Evolutionary conservation across 2,797 vertebrate species (phyloP), one percentile per base, ranked within the genome.

Genomic region (Lagodon rhomboides): DNA sequence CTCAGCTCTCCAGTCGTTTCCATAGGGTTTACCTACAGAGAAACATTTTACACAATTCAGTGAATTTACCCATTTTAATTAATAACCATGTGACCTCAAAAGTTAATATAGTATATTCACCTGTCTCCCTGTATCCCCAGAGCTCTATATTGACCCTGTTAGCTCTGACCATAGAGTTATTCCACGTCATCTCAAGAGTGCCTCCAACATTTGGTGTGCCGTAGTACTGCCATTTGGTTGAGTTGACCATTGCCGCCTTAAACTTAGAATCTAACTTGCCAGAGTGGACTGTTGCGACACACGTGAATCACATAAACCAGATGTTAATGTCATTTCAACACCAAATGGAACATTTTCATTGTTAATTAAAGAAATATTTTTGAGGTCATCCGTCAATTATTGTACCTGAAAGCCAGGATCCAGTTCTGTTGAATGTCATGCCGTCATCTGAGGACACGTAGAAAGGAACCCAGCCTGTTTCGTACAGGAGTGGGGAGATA

Each of bases 181-280:
- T 84, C 98, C 98, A 99, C 2, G 73, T 93, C 85, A 99, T 83
- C 9, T 91, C 88, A 71, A 99, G 93, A 68, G 25, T 73, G 0
- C 97, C 98, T 1, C 71, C 64, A 0, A 92, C 90, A 27, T 79
- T 69, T 0, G 95, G 79, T 0, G 97, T 99, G 17, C 98, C 97
- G 0, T 99, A 99, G 84, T 99, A 98, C 69, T 99, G 98, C 98
- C 98, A 99, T 65, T 93, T 95, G 1, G 97, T 99, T 30, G 92
- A 84, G 20, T 99, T 98, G 16, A 91, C 91, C 76, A 98, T 66
- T 0, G 69, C 67, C 11, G 95, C 94, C 92, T 97, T 97, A 64
- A 97, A 95, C 0, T 8, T 41, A 18, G 87, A 53, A 0, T 93
- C 90, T 71, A 97, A 92, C 87, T 97, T 99, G 82, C 93, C 96